Evolutionary conservation across 2,113 vertebrate genomes (phyloP).

Genomic region (Corythornis vintsioides): DNA sequence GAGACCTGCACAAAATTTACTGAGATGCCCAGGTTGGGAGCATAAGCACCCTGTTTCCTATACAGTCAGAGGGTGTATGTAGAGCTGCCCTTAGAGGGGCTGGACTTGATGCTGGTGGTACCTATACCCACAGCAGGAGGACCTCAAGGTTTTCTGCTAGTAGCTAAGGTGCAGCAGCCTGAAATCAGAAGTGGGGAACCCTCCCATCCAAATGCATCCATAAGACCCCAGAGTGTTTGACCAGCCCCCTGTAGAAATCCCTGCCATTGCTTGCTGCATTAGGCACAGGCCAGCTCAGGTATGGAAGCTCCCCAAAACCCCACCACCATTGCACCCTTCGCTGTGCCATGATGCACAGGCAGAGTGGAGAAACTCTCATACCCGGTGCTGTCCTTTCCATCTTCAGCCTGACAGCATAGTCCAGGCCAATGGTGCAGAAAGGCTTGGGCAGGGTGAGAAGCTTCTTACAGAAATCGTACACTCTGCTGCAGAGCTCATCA

Average conservation of each 20-base stretch:
- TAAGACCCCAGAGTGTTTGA: background rate
- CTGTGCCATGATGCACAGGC: rapidly evolving
- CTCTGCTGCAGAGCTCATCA: conserved; percentile 84
- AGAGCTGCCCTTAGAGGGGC: background rate
- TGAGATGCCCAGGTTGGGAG: background rate
- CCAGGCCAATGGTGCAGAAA: conserved; percentile 87
- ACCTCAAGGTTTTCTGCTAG: background rate
- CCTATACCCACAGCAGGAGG: background rate
- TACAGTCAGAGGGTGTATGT: background rate
- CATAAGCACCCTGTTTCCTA: background rate
- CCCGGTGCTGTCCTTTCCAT: conserved; percentile 82
- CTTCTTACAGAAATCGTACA: conserved; percentile 88
- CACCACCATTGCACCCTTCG: rapidly evolving
- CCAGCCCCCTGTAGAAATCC: background rate
- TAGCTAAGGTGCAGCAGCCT: background rate
- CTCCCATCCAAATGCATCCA: background rate
- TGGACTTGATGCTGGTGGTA: background rate
- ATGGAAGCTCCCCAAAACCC: background rate
- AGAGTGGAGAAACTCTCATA: conserved; percentile 8
- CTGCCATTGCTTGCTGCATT: background rate
- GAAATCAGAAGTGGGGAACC: background rate
- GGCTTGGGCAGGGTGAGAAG: conserved; percentile 89
- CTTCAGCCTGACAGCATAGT: conserved; percentile 84
- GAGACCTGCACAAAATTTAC: background rate
- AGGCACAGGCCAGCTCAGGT: background rate